These are phyloP conservation scores for Alectoris magna DNA, from an alignment of 2,797 vertebrate species.

Conservation along the genomic window DNA sequence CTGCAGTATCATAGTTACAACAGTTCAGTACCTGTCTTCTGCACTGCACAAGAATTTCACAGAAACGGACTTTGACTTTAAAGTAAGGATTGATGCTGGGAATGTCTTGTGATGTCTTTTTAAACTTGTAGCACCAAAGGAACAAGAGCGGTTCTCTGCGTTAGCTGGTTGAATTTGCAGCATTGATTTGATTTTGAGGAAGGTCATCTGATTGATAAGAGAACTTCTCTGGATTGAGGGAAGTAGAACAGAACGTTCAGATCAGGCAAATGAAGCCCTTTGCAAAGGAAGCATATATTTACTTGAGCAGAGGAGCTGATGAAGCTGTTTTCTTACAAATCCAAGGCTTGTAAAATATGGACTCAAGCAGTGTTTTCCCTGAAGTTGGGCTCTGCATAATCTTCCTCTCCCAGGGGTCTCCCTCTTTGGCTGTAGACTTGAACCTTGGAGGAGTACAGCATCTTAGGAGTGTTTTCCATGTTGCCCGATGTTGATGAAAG, in stretches of 20 bases:
- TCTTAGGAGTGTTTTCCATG: background rate
- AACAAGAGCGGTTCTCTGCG: background rate
- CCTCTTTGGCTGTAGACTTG: background rate
- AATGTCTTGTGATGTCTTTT: conserved; percentile 11
- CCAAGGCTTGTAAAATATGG: background rate
- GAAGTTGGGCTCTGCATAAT: background rate
- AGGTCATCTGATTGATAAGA: background rate
- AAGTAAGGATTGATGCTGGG: conserved; percentile 81
- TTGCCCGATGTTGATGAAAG: background rate
- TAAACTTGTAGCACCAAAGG: background rate
- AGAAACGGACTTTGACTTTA: conserved; percentile 97
- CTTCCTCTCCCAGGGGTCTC: background rate
- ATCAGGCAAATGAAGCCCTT: background rate
- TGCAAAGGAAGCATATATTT: background rate
- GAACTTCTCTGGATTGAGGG: background rate
- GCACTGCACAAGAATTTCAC: conserved; percentile 99
- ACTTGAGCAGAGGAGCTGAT: background rate
- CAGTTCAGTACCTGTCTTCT: conserved; percentile 95
- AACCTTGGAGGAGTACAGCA: background rate
- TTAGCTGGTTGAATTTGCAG: background rate
- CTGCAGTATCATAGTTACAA: conserved; percentile 96
- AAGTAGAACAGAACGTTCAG: background rate
- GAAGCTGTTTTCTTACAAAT: background rate
- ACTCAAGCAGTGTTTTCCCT: background rate
- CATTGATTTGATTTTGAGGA: background rate